Evolutionary conservation across 2,113 vertebrate species (phyloP), one percentile per base, ranked within the genome.

Genomic region (Muscicapa adusta): DNA sequence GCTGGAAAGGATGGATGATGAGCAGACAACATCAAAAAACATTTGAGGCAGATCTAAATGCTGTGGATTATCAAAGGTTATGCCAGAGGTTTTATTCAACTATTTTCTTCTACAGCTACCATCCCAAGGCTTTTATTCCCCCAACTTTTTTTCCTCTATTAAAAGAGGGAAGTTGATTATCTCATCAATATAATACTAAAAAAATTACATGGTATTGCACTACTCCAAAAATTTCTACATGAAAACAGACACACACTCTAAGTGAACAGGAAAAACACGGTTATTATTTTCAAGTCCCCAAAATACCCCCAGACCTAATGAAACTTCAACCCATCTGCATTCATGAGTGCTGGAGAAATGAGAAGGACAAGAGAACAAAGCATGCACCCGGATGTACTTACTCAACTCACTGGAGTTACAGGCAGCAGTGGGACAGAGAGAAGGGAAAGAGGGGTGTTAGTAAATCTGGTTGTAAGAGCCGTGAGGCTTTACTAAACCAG

Each of bases 361-460:
- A 96, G 51, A 96, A 18, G 7, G 34, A 33, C 77, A 72, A 60
- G 93, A 18, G 72, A 58, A 86, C 29, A 45, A 95, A 94, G 80
- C 91, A 97, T 92, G 84, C 75, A 10, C 53, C 9, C 28, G 18
- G 33, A 38, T 26, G 33, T 98, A 98, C 98, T 98, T 98, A 98
- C 98, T 62, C 95, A 91, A 81, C 92, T 97, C 97, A 71, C 97
- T 95, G 96, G 94, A 94, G 95, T 93, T 79, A 97, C 85, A 91
- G 98, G 97, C 93, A 97, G 98, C 98, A 96, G 94, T 62, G 92
- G 88, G 94, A 97, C 68, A 98, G 97, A 98, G 89, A 96, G 88
- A 97, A 98, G 3, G 66, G 93, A 97, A 70, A 97, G 88, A 97
- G 45, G 70, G 31, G 28, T 29, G 88, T 98, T 98, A 98, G 96